phyloP scores from a whole-genome alignment of 2,113 vertebrate species.

The Burhinus bistriatus region DNA sequence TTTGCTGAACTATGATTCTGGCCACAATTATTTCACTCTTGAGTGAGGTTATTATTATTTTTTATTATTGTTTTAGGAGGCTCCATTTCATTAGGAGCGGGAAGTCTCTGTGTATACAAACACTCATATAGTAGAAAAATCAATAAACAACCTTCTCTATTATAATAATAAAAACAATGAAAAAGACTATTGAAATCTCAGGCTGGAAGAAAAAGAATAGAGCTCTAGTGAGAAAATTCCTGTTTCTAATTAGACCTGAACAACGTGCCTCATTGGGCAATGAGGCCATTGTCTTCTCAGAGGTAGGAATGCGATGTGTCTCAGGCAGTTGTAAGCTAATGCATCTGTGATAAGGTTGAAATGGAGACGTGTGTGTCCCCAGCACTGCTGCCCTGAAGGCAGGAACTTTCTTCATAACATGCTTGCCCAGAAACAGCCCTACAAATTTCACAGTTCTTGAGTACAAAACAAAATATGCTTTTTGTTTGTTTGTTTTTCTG shows the following conservation, averaged over 20 bases:
- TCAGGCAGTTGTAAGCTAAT: background rate
- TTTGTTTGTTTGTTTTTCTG: background rate
- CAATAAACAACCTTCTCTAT: background rate
- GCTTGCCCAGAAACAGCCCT: background rate
- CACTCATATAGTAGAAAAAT: background rate
- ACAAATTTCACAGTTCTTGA: background rate
- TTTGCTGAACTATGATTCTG: background rate
- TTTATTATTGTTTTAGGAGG: slow-evolving; percentile 1
- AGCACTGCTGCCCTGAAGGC: background rate
- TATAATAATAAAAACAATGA: background rate
- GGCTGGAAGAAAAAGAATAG: background rate
- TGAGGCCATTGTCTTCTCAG: slow-evolving; percentile 33
- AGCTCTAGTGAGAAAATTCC: background rate
- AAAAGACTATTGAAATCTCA: background rate
- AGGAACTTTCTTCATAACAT: background rate
- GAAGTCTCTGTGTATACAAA: slow-evolving; percentile 18
- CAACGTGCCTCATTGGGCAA: background rate
- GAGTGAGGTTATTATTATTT: background rate
- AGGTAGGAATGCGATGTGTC: background rate
- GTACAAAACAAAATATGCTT: background rate
- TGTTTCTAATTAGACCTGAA: slow-evolving; percentile 43
- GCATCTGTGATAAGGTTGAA: background rate
- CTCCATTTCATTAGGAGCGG: background rate
- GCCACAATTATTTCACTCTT: slow-evolving; percentile 3
- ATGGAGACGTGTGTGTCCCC: background rate